These are phyloP conservation scores for Eucidaris tribuloides DNA, from an alignment of 35 echinoderm and acorn worm genomes.

Conservation along the genomic window DNA sequence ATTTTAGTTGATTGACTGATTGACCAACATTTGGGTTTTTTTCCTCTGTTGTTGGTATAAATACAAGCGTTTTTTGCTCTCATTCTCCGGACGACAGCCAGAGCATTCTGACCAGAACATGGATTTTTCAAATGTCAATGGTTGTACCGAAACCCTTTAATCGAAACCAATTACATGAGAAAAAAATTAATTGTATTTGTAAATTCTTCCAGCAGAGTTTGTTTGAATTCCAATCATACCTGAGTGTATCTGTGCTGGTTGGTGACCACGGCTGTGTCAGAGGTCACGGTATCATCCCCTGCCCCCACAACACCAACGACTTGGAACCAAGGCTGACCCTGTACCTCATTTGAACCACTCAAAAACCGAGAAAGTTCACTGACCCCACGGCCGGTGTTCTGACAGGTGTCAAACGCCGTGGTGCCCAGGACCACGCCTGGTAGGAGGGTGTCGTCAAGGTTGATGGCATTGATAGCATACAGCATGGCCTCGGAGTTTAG, in stretches of 20 bases:
- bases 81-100: background rate
- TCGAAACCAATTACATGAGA: background rate
- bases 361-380: constrained; percentile 46
- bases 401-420: constrained; percentile 74
- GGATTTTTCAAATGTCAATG: background rate
- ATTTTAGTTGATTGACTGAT: too few species aligned
- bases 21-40: too few species aligned
- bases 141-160: background rate
- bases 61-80: too few species aligned
- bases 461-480: constrained; percentile 79
- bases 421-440: constrained; percentile 62
- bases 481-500: constrained; percentile 84
- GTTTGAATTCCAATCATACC: constrained; percentile 36
- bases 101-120: background rate
- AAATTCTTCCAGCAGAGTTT: background rate
- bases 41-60: too few species aligned
- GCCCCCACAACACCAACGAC: constrained; percentile 62
- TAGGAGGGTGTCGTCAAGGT: constrained; percentile 51
- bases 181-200: background rate
- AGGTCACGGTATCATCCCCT: constrained; percentile 12
- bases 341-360: background rate
- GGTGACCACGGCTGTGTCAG: constrained; percentile 21
- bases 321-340: constrained; percentile 41
- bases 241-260: constrained; percentile 65
- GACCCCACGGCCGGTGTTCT: constrained; percentile 35